Conservation (phyloP, 2,888 invertebrate species). For the Pycnomerus fuliginosus region DNA sequence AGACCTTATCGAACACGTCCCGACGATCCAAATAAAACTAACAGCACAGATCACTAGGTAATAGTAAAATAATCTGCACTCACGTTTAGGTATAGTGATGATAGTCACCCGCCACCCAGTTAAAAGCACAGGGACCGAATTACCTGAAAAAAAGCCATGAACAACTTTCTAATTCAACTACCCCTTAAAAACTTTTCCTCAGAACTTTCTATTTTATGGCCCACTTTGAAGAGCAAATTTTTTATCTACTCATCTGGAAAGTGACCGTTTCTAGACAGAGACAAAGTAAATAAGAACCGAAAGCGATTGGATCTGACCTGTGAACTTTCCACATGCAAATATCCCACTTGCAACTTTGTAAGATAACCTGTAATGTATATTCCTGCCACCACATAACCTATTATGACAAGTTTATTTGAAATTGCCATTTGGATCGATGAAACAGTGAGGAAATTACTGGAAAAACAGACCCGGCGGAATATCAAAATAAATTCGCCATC, state of each 20-base stretch:
- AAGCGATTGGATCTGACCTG: constrained; percentile 46
- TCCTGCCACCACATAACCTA: constrained; percentile 43
- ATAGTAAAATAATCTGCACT: no score
- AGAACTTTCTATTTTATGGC: constrained; percentile 17
- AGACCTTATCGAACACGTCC: no score
- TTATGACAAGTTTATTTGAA: constrained; percentile 48
- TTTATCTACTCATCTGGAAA: constrained; percentile 5
- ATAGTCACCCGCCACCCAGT: no score
- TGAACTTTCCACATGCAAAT: constrained; percentile 51
- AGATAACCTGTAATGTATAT: constrained; percentile 46
- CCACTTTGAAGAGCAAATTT: constrained; percentile 11
- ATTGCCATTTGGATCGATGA: neutral
- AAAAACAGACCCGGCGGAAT: no score
- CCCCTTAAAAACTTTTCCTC: constrained; percentile 12
- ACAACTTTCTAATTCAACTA: constrained; percentile 7
- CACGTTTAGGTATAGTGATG: no score
- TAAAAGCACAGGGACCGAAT: no score
- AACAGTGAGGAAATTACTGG: neutral
- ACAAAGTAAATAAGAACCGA: constrained; percentile 20
- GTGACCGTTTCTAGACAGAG: constrained; percentile 8
- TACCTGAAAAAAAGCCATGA: constrained; percentile 6
- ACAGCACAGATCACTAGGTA: no score
- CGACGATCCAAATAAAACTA: no score
- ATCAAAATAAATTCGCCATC: neutral
- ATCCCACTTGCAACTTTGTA: constrained; percentile 44